Base-by-base conservation (phyloP, 2,888 invertebrate genomes). In the Orgyia antiqua region DNA sequence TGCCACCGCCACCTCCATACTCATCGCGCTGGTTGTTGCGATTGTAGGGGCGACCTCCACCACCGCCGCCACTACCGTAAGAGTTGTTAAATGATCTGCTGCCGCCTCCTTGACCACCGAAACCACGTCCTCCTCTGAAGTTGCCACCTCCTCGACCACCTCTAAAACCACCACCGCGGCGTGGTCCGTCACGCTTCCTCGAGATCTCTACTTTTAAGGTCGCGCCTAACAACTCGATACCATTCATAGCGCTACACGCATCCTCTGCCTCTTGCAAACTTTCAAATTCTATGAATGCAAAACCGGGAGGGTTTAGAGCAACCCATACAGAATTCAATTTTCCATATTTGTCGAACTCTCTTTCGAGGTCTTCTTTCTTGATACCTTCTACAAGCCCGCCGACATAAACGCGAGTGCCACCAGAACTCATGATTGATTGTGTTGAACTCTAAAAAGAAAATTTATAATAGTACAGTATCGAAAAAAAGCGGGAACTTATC, bases 321-420 rank as follows among this genome's bases (percentile, higher is more conserved):
- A 94, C 95, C 96, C 96, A 96, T 49, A 96, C 95, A 57, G 94
- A 94, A 86, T 94, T 95, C 55, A 96, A 88, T 87, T 95, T 95
- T 57, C 96, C 96, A 79, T 92, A 96, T 87, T 95, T 95, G 64
- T 94, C 93, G 76, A 96, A 96, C 80, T 96, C 94, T 68, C 91
- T 89, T 77, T 96, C 96, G 48, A 97, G 87, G 76, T 96, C 96
- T 80, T 96, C 96, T 72, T 96, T 96, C 86, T 95, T 95, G 72
- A 96, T 92, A 70, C 92, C 92, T 71, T 95, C 95, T 63, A 92
- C 92, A 53, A 96, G 89, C 65, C 95, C 96, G 58, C 96, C 96
- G 64, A 96, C 95, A 80, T 95, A 96, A 51, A 96, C 94, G 71
- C 95, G 90, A 56, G 94, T 94, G 62, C 92, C 84, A 61, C 79